These are phyloP conservation scores for Clistopyga incitator DNA, from an alignment of 2,888 invertebrate genomes.

Conservation along the genomic window DNA sequence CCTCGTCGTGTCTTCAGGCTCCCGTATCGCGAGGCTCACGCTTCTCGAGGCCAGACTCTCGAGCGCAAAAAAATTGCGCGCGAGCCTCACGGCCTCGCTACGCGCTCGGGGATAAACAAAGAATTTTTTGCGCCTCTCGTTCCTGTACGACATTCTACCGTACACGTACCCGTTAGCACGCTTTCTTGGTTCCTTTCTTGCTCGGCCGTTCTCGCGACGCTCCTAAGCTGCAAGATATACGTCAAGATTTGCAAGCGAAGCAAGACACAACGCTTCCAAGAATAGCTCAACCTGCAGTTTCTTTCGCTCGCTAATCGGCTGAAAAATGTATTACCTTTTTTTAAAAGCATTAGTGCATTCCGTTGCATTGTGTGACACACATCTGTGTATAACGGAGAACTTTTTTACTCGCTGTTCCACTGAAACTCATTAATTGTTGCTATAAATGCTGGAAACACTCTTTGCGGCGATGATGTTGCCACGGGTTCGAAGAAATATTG, in stretches of 20 bases:
- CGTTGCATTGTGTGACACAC: not conserved
- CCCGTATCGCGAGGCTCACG: constrained; percentile 41
- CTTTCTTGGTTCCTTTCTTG: constrained; percentile 42
- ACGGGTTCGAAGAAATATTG: no score
- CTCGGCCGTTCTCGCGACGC: constrained; percentile 29
- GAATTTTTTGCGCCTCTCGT: constrained; percentile 31
- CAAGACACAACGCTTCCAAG: constrained; percentile 37
- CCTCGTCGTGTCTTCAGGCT: not conserved
- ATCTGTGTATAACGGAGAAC: not conserved
- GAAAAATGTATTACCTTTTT: constrained; percentile 15
- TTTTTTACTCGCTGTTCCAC: not conserved
- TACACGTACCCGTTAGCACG: constrained; percentile 30
- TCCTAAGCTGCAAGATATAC: constrained; percentile 29
- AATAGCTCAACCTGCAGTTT: constrained; percentile 34
- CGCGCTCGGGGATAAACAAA: constrained; percentile 51
- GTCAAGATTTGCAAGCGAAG: constrained; percentile 49
- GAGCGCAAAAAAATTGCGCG: constrained; percentile 45
- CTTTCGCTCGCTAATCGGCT: constrained; percentile 23
- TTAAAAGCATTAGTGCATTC: not conserved
- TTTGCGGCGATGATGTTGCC: no score
- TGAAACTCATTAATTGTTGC: no score
- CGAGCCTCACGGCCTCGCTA: constrained; percentile 23
- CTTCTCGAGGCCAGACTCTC: constrained; percentile 20
- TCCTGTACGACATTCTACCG: constrained; percentile 7
- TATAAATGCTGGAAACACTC: no score